phyloP scores from a whole-genome alignment of 2,113 vertebrate species.

The Callipepla squamata region DNA sequence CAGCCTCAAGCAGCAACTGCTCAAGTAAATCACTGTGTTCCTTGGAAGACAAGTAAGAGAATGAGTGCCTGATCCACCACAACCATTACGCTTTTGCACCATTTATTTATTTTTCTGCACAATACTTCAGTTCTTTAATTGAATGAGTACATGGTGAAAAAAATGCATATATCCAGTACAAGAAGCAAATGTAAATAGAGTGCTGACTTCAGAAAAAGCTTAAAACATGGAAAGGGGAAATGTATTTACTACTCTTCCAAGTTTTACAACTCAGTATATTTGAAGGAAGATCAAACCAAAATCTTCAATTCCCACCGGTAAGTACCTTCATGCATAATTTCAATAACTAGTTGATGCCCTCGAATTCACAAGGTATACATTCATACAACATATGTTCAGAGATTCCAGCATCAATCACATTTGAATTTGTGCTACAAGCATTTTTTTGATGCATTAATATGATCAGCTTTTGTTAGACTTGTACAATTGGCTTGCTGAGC shows the following conservation, averaged over 20 bases:
- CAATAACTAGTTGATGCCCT: slow-evolving; percentile 38
- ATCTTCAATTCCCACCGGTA: not conserved
- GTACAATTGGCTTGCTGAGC: not conserved
- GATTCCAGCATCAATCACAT: slow-evolving; percentile 55
- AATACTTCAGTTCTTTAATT: not conserved
- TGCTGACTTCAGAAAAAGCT: not conserved
- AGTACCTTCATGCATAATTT: not conserved
- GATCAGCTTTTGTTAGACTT: not conserved
- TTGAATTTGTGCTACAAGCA: slow-evolving; percentile 56
- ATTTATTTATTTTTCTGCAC: not conserved
- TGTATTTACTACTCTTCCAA: not conserved
- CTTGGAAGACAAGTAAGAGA: not conserved
- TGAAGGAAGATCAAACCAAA: not conserved
- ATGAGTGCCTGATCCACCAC: not conserved
- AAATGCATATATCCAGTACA: not conserved
- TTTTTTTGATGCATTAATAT: slow-evolving; percentile 43
- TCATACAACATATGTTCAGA: slow-evolving; percentile 43
- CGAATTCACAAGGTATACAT: slow-evolving; percentile 51
- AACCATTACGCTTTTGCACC: not conserved
- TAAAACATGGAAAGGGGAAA: not conserved
- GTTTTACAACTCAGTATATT: not conserved
- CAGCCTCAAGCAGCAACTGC: not conserved
- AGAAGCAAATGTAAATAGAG: not conserved
- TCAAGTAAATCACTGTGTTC: not conserved
- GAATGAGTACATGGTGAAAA: not conserved